Evolutionary conservation across 2,797 vertebrate genomes (phyloP).

Genomic region (Enteromius anoplus): DNA sequence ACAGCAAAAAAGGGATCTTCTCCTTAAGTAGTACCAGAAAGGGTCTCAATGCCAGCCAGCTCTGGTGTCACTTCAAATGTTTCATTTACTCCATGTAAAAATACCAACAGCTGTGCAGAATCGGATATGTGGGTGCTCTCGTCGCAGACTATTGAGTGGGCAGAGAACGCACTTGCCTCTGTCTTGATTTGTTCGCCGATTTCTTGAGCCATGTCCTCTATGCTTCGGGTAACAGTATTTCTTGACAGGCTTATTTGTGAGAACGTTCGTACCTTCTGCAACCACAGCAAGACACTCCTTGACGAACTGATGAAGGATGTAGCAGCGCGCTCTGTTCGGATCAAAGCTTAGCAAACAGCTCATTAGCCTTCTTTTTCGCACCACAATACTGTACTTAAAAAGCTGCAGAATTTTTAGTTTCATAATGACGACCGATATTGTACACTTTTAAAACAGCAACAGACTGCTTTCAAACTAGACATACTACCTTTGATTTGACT

Average conservation of each 20-base stretch:
- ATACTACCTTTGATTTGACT: no score
- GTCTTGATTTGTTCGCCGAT: background rate
- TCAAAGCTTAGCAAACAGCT: no score
- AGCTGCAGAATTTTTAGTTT: no score
- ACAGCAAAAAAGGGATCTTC: background rate
- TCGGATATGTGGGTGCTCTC: background rate
- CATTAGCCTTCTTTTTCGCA: no score
- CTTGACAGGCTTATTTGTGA: conserved; percentile 9
- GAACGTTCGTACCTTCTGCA: background rate
- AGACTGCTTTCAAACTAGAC: no score
- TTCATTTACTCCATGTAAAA: background rate
- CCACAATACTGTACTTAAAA: no score
- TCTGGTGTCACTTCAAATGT: background rate
- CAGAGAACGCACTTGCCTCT: background rate
- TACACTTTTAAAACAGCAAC: no score
- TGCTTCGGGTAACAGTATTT: background rate
- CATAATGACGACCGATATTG: no score
- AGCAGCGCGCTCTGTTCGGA: no score
- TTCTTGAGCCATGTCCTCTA: background rate
- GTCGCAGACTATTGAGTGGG: background rate
- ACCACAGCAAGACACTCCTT: background rate
- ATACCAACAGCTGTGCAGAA: background rate
- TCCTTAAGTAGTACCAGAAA: background rate
- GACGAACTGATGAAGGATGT: background rate
- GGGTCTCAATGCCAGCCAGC: background rate